These are phyloP conservation scores for Cydia splendana DNA, from an alignment of 1,140 invertebrate genomes.

Conservation along the genomic window DNA sequence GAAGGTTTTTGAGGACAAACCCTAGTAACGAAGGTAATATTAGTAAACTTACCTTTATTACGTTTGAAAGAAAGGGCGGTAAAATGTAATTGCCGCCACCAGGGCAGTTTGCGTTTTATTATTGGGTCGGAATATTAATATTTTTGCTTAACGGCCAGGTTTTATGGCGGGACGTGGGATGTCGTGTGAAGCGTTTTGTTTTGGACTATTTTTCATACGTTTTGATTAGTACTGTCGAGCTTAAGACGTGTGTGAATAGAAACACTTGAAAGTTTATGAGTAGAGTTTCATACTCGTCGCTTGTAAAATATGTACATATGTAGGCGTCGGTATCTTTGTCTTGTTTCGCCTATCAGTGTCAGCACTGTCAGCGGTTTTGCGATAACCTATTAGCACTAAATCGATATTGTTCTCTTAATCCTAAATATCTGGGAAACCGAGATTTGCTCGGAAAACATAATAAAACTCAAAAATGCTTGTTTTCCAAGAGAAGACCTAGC, in stretches of 20 bases:
- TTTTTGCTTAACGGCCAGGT: neutral
- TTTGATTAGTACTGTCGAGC: conserved; percentile 2
- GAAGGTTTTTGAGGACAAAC: neutral
- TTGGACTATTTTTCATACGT: neutral
- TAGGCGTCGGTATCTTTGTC: no score
- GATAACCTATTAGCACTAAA: no score
- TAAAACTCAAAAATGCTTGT: no score
- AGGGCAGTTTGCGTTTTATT: conserved; percentile 10
- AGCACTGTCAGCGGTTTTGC: no score
- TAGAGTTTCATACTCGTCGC: no score
- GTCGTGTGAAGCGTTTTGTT: conserved; percentile 3
- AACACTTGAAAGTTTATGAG: neutral
- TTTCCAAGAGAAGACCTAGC: no score
- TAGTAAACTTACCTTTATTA: conserved; percentile 8
- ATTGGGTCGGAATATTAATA: conserved; percentile 17
- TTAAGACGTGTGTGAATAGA: neutral
- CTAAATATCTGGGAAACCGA: no score
- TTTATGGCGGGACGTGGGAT: neutral
- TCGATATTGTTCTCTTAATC: no score
- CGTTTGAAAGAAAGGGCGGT: conserved; percentile 13
- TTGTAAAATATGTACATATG: no score
- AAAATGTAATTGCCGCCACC: conserved; percentile 10
- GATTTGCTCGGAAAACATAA: no score
- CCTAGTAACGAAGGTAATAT: conserved; percentile 9
- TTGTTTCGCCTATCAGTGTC: no score